These are phyloP conservation scores for Pterostichus madidus DNA, from an alignment of 2,888 invertebrate species.

Conservation along the genomic window DNA sequence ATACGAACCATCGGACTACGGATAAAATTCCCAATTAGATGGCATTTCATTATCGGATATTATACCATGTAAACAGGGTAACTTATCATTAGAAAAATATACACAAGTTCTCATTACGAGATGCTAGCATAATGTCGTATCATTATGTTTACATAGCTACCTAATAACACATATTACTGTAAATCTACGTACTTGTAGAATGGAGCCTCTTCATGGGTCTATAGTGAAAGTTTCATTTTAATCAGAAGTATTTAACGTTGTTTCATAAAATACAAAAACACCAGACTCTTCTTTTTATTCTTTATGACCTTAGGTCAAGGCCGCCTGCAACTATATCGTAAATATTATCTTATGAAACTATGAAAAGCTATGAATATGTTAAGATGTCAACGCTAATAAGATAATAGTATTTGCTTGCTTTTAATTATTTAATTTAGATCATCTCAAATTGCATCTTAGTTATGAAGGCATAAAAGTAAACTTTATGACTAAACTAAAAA, in stretches of 20 bases:
- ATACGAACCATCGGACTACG: neutral
- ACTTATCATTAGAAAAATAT: constrained; percentile 42
- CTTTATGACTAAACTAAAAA: constrained; percentile 4
- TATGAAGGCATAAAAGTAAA: constrained; percentile 8
- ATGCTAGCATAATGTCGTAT: constrained; percentile 47
- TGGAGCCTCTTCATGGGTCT: neutral
- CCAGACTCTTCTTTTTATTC: neutral
- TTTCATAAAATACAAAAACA: constrained; percentile 15
- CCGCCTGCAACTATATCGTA: neutral
- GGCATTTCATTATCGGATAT: constrained; percentile 43
- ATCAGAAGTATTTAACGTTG: constrained; percentile 10
- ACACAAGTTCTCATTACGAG: constrained; percentile 7
- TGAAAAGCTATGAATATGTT: neutral
- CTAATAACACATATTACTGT: constrained; percentile 59
- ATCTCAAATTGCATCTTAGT: constrained; percentile 3
- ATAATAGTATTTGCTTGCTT: neutral
- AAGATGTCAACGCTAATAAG: constrained; percentile 18
- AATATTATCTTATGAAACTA: constrained; percentile 5
- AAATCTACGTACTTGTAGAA: neutral
- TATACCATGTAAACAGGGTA: constrained; percentile 17
- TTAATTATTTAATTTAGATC: constrained; percentile 35
- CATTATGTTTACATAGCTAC: constrained; percentile 57
- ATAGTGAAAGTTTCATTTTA: constrained; percentile 36
- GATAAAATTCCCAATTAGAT: constrained; percentile 12
- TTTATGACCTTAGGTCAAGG: constrained; percentile 36